Evolutionary conservation across 2,797 vertebrate species (phyloP), one percentile per base, ranked within the genome.

Genomic region (Paratrypauchen microcephalus): DNA sequence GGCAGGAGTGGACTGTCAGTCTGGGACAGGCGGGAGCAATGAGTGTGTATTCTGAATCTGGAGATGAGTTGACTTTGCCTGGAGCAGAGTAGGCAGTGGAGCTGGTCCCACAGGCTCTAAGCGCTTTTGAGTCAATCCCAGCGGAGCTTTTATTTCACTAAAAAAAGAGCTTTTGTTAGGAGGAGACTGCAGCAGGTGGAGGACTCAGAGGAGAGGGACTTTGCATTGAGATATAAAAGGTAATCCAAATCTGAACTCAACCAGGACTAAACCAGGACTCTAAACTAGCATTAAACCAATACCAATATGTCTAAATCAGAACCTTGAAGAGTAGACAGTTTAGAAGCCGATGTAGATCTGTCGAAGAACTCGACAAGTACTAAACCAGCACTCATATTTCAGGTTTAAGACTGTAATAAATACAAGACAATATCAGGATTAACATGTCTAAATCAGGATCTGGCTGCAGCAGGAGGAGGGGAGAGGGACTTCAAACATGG

Each of bases 71-170:
- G 56, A 15, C 28, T 57, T 57, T 57, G 56, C 56, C 56, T 19
- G 26, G 28, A 59, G 57, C 7, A 30, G 59, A n/a, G 59, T 16
- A 36, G 30, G 39, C 30, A 19, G 56, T 28, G 56, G 54, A 56
- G 54, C 52, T 23, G 52, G 76, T 73, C 2, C 48, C 23, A 41
- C 68, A 77, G 64, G 67, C 66, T 59, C 68, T 57, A 68, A 77
- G 77, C 74, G 70, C 75, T 80, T 80, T 24, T 26, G 47, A 50
- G 26, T 6, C 39, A 47, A 54, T 61, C 74, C 32, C 65, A 57
- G 69, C 5, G 41, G 2, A 50, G 73, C 75, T 76, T 80, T 82
- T 54, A 78, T 84, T 67, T 74, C 69, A 76, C 69, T 52, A 60
- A 62, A 63, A 75, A 36, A 68, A 73, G 64, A 63, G 48, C 65